A percentile compares a stretch with the other conserved stretches of the same genome.
Evolutionary conservation across 2,113 vertebrate genomes (phyloP).

Genomic region (Chaetops frenatus): DNA sequence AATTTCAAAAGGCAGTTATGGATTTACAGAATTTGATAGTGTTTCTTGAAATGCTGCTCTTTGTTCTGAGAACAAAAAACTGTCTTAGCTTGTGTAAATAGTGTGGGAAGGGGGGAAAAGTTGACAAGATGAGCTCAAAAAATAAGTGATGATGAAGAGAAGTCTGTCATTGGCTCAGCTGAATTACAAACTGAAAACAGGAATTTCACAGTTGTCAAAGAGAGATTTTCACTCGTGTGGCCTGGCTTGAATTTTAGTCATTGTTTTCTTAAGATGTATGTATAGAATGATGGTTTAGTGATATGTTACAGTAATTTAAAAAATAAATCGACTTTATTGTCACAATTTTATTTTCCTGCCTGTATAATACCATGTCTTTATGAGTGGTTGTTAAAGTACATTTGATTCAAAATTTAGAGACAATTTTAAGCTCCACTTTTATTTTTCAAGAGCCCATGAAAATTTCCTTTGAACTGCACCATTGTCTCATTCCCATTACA

Average conservation of each 20-base stretch:
- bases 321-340: background rate
- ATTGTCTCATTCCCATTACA: background rate
- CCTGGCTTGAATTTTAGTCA: background rate
- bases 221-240: background rate
- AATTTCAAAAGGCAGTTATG: background rate
- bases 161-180: conserved; percentile 1
- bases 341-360: background rate
- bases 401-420: background rate
- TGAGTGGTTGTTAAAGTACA: background rate
- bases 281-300: accelerated
- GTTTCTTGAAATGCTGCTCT: background rate
- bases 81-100: background rate
- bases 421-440: background rate
- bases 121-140: conserved; percentile 14
- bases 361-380: background rate
- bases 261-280: background rate
- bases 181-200: background rate
- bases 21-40: background rate
- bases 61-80: background rate
- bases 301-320: background rate
- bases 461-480: background rate
- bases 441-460: background rate
- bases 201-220: background rate
- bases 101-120: background rate
- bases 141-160: background rate